These are phyloP conservation scores for Emesis castigata DNA, from an alignment of 2,888 invertebrate species.

Conservation along the genomic window DNA sequence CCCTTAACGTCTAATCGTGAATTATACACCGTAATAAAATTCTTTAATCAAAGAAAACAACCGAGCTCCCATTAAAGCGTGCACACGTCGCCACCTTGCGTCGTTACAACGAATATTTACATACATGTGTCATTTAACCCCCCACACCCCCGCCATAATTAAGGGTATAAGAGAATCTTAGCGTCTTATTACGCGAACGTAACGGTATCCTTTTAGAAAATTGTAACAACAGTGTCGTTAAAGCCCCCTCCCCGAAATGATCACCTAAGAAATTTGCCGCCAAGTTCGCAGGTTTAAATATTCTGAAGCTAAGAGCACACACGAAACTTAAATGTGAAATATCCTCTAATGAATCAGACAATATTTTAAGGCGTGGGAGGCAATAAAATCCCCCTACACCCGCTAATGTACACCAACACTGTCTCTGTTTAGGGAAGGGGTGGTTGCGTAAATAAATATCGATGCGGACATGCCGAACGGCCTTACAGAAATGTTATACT, in stretches of 20 bases:
- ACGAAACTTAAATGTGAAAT: slow-evolving; percentile 87
- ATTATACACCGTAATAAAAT: slow-evolving; percentile 87
- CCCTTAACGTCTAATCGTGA: slow-evolving; percentile 87
- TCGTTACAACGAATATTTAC: slow-evolving; percentile 86
- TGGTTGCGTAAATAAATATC: slow-evolving; percentile 83
- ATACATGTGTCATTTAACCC: slow-evolving; percentile 87
- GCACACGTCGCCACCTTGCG: slow-evolving; percentile 86
- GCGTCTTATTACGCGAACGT: slow-evolving; percentile 87
- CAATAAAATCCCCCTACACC: slow-evolving; percentile 85
- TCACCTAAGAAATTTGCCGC: slow-evolving; percentile 80
- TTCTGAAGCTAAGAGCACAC: slow-evolving; percentile 80
- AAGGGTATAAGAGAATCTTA: slow-evolving; percentile 88
- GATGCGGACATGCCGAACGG: slow-evolving; percentile 78
- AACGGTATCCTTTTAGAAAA: slow-evolving; percentile 88
- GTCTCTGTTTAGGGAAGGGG: slow-evolving; percentile 83
- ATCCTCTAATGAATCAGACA: slow-evolving; percentile 89
- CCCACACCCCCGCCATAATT: slow-evolving; percentile 81
- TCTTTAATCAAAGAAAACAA: slow-evolving; percentile 89
- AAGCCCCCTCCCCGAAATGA: slow-evolving; percentile 78
- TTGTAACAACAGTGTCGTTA: slow-evolving; percentile 85
- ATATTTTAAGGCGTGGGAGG: slow-evolving; percentile 87
- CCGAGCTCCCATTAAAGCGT: slow-evolving; percentile 84
- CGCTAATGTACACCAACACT: slow-evolving; percentile 85
- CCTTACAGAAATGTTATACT: slow-evolving; percentile 28
- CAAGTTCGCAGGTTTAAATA: slow-evolving; percentile 78